Percentiles rank a stretch among this genome's conserved stretches.
These are phyloP conservation scores for Lasaia peninsularis DNA, from an alignment of 1,140 invertebrate species.

Conservation along the genomic window DNA sequence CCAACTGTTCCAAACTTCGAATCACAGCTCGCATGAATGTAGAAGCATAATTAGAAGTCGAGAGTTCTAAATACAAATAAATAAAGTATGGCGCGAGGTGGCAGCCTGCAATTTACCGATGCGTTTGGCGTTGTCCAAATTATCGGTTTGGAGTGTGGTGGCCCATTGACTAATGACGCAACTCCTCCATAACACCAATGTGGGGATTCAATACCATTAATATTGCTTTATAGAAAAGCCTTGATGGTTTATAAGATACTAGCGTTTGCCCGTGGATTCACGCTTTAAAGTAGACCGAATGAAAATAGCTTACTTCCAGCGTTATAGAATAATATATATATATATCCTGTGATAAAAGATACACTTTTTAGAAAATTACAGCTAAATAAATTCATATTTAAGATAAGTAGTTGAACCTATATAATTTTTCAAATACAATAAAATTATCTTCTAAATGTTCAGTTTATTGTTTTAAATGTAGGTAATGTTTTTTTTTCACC, in stretches of 20 bases:
- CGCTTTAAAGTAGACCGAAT: not conserved
- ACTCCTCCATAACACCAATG: slow-evolving; percentile 37
- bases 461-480: too few relatives aligned
- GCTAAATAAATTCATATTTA: too few relatives aligned
- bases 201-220: not conserved
- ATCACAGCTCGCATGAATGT: slow-evolving; percentile 59
- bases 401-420: too few relatives aligned
- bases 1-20: slow-evolving; percentile 65
- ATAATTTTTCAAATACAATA: too few relatives aligned
- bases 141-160: slow-evolving; percentile 47
- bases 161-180: slow-evolving; percentile 67
- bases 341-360: too few relatives aligned
- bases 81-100: slow-evolving; percentile 64
- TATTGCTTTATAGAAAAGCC: not conserved
- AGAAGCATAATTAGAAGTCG: slow-evolving; percentile 70
- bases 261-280: not conserved
- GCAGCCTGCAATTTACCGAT: slow-evolving; percentile 63
- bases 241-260: not conserved
- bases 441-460: too few relatives aligned
- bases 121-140: slow-evolving; percentile 52
- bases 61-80: slow-evolving; percentile 72
- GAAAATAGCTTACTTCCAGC: too few relatives aligned
- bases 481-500: too few relatives aligned
- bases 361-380: too few relatives aligned
- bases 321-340: too few relatives aligned